Conservation (phyloP, 2,113 vertebrate genomes). For the Chlorocebus sabaeus region DNA sequence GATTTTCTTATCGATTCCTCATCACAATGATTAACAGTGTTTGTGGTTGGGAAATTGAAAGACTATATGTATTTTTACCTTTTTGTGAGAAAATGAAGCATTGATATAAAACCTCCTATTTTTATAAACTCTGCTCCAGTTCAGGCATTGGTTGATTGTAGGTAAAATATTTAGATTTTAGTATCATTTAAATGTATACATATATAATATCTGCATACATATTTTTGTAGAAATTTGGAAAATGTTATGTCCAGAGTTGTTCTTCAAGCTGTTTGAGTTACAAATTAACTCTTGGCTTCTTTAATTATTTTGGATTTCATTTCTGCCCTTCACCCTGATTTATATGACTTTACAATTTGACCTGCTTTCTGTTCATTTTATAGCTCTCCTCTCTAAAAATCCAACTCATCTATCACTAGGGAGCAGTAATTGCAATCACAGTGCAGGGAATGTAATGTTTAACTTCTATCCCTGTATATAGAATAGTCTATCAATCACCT, state of each 20-base stretch:
- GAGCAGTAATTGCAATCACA: neutral
- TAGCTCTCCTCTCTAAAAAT: neutral
- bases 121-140: neutral
- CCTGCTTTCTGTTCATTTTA: neutral
- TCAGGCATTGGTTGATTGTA: neutral
- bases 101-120: neutral
- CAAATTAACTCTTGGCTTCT: neutral
- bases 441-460: neutral
- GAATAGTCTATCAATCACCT: neutral
- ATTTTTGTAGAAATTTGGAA: neutral
- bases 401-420: neutral
- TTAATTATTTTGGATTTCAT: neutral
- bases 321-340: neutral
- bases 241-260: neutral
- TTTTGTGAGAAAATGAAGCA: neutral
- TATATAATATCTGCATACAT: neutral
- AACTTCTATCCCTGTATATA: neutral
- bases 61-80: neutral
- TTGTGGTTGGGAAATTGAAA: neutral
- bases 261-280: neutral
- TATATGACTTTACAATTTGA: neutral
- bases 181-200: neutral
- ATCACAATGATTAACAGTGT: neutral
- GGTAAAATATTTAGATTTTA: neutral
- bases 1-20: neutral